phyloP scores from a whole-genome alignment of 2,113 vertebrate genomes.

The Nymphicus hollandicus region DNA sequence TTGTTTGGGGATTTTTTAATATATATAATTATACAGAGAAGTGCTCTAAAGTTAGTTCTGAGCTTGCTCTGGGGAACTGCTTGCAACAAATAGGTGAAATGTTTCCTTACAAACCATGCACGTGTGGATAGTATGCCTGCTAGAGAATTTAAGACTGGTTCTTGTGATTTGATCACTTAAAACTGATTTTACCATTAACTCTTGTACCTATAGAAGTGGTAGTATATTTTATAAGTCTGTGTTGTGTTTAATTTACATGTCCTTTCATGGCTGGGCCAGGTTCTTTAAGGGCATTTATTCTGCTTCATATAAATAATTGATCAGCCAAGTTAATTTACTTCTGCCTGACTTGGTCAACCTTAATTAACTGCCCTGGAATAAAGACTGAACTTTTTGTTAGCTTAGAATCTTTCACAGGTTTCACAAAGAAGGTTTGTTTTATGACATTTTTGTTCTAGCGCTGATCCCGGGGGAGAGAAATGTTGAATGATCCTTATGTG shows the following conservation, averaged over 20 bases:
- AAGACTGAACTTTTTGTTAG: constrained; percentile 78
- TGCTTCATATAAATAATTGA: constrained; percentile 98
- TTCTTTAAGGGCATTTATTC: constrained; percentile 96
- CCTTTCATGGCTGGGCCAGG: constrained; percentile 82
- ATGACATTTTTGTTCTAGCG: constrained; percentile 53
- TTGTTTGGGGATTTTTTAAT: background rate
- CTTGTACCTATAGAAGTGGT: constrained; percentile 65
- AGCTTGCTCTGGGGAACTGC: background rate
- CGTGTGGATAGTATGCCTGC: background rate
- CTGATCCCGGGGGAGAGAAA: constrained; percentile 54
- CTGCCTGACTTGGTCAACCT: constrained; percentile 92
- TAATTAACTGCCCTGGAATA: constrained; percentile 90
- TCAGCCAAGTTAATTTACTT: constrained; percentile 96
- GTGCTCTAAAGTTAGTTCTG: background rate
- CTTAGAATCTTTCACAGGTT: constrained; percentile 72
- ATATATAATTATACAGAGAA: background rate
- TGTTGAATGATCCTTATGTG: constrained; percentile 49
- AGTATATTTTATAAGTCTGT: constrained; percentile 81
- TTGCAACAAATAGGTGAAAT: background rate
- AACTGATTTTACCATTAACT: constrained; percentile 57
- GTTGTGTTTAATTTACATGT: constrained; percentile 86
- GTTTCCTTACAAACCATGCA: background rate
- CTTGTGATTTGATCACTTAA: constrained; percentile 27
- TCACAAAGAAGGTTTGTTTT: constrained; percentile 60
- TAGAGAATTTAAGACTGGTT: background rate